Base-by-base conservation (phyloP, 2,888 invertebrate species). In the Orchesellides sinensis region DNA sequence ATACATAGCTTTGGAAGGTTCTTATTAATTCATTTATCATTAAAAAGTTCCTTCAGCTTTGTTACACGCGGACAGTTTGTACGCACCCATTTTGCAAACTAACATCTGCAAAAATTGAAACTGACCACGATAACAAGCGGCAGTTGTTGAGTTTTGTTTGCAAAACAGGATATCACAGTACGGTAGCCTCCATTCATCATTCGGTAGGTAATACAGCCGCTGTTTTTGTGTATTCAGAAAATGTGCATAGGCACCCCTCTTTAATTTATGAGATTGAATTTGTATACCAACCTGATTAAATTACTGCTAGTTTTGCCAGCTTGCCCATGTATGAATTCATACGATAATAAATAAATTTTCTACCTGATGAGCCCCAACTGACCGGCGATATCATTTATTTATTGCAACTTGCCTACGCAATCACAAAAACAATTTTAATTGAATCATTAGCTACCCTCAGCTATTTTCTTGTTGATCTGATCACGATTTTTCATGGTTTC, bases 51-150 rank as follows among this genome's bases (percentile, higher is more conserved):
- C 47, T 47, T 47, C n/a, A 47, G 47, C 66, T 25, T 29, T 6
- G 29, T 19, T 25, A 14, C 21, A 2, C 25, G 54, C 25, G n/a
- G n/a, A n/a, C n/a, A n/a, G n/a, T n/a, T n/a, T n/a, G n/a, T n/a
- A n/a, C n/a, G n/a, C n/a, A n/a, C n/a, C n/a, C n/a, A n/a, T n/a
- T n/a, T n/a, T n/a, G n/a, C n/a, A n/a, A n/a, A n/a, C n/a, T n/a
- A n/a, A n/a, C n/a, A 63, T 74, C 23, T 74, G 65, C 74, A 65
- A 63, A 73, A 63, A 40, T 63, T 35, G 59, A 63, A 52, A 74
- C 74, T 74, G 74, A 74, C 74, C 74, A 74, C n/a, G 65, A 52
- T 74, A 73, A 73, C 19, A 54, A 21, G 32, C 27, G 25, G 25
- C 40, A 40, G 40, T 40, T 40, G 40, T 40, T 14, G n/a, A 40